Percentiles rank a stretch among this genome's conserved stretches.
Evolutionary conservation across 2,113 vertebrate genomes (phyloP).

Genomic region (Gymnogyps californianus): DNA sequence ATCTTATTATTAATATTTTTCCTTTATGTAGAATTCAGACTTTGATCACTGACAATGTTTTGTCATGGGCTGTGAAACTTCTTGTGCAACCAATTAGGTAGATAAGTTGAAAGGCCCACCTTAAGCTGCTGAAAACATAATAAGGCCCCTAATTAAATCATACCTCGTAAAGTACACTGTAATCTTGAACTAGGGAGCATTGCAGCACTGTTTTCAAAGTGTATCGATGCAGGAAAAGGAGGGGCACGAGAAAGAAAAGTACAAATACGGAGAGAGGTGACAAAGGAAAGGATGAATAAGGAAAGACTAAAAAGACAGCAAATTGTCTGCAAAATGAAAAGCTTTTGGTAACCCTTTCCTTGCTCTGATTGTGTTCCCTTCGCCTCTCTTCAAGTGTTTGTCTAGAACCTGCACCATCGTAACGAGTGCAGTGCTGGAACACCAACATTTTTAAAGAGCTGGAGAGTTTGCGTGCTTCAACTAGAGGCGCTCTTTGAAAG

Average conservation of each 20-base stretch:
- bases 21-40: constrained; percentile 81
- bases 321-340: constrained; percentile 34
- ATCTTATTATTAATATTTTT: constrained; percentile 85
- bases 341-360: constrained; percentile 62
- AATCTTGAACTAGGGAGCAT: constrained; percentile 79
- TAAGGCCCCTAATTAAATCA: constrained; percentile 87
- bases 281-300: constrained; percentile 64
- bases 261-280: constrained; percentile 62
- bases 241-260: constrained; percentile 56
- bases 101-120: constrained; percentile 84
- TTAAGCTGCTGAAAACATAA: constrained; percentile 86
- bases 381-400: background rate
- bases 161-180: constrained; percentile 78
- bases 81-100: constrained; percentile 86
- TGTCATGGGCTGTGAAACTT: constrained; percentile 85
- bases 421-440: background rate
- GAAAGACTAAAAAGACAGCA: constrained; percentile 53
- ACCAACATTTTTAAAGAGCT: background rate
- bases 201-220: constrained; percentile 74
- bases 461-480: background rate
- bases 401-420: background rate
- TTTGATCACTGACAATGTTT: constrained; percentile 88
- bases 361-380: background rate
- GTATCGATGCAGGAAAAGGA: constrained; percentile 70
- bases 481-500: background rate